Evolutionary conservation across 2,888 invertebrate genomes (phyloP).

Genomic region (Augiades crinisus): DNA sequence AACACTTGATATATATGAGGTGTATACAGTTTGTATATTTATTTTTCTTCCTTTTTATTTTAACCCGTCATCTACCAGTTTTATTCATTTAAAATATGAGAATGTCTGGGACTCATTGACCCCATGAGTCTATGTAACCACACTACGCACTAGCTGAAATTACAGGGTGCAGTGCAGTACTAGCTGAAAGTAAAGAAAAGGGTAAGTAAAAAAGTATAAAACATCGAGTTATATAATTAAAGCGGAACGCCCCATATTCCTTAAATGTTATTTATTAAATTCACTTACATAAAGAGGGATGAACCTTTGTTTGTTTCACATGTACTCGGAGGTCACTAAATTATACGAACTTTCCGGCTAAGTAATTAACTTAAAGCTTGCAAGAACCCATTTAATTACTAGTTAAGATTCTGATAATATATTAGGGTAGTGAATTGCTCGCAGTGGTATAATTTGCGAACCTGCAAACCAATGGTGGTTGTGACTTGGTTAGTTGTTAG

Average conservation of each 20-base stretch:
- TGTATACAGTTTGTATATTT: too few species aligned
- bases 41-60: too few species aligned
- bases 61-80: too few species aligned
- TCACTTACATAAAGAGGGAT: constrained; percentile 27
- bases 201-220: too few species aligned
- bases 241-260: constrained; percentile 12
- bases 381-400: constrained; percentile 22
- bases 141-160: too few species aligned
- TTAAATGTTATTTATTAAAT: constrained; percentile 26
- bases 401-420: constrained; percentile 25
- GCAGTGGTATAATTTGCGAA: constrained; percentile 17
- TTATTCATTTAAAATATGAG: too few species aligned
- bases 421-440: constrained; percentile 14
- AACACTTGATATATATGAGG: too few species aligned
- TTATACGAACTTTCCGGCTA: constrained; percentile 26
- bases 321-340: constrained; percentile 24
- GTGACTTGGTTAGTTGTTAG: background rate
- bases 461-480: constrained; percentile 1
- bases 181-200: too few species aligned
- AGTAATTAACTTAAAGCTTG: constrained; percentile 26
- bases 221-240: constrained; percentile 20
- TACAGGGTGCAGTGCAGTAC: too few species aligned
- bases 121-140: too few species aligned
- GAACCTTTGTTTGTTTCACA: constrained; percentile 24
- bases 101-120: too few species aligned